These are phyloP conservation scores for Xestia sexstrigata DNA, from an alignment of 2,888 invertebrate species.

Conservation along the genomic window DNA sequence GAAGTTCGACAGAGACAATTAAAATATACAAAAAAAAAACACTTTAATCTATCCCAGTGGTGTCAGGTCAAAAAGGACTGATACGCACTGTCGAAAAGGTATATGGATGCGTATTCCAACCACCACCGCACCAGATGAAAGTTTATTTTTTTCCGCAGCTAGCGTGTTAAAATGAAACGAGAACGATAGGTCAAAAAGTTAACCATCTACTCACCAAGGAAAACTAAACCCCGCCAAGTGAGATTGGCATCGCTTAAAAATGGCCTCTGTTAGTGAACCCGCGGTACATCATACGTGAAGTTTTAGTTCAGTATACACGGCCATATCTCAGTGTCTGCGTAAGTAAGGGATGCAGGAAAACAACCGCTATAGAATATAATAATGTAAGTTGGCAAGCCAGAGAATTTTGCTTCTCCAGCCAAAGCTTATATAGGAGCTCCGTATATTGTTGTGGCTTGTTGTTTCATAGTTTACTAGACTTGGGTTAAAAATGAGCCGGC, in stretches of 20 bases:
- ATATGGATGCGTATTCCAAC: too few species aligned
- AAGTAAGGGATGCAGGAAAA: conserved; percentile 68
- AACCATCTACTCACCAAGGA: conserved; percentile 7
- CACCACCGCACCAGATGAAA: too few species aligned
- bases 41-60: too few species aligned
- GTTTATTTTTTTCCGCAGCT: too few species aligned
- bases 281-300: conserved; percentile 60
- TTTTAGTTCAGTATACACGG: conserved; percentile 65
- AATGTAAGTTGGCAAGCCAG: conserved; percentile 65
- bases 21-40: too few species aligned
- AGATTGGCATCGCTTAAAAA: conserved; percentile 52
- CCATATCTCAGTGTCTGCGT: conserved; percentile 67
- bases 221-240: conserved; percentile 24
- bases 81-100: too few species aligned
- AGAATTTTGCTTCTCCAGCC: conserved; percentile 55
- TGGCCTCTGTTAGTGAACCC: conserved; percentile 39
- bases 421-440: conserved; percentile 56
- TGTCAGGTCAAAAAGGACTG: too few species aligned
- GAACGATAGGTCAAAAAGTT: conserved; percentile 4
- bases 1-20: too few species aligned
- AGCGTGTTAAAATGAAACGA: neutral
- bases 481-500: conserved; percentile 70
- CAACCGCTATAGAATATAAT: conserved; percentile 68
- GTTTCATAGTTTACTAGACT: conserved; percentile 53
- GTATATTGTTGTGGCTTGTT: conserved; percentile 55